These are phyloP conservation scores for Argyresthia goedartella DNA, from an alignment of 2,888 invertebrate genomes.

Conservation along the genomic window DNA sequence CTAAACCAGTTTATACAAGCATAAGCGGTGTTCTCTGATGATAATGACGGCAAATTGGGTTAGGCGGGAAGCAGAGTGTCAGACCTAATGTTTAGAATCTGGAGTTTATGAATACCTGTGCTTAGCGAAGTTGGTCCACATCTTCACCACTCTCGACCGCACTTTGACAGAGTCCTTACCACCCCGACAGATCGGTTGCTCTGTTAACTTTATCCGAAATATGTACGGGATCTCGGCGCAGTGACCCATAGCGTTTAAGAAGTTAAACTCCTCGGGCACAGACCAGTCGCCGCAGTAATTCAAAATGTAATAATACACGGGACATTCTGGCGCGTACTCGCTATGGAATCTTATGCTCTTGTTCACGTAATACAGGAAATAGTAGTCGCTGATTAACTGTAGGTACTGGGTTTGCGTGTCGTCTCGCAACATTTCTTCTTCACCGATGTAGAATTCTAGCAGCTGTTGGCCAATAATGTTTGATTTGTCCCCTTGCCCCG, in stretches of 20 bases:
- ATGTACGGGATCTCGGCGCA: conserved; percentile 49
- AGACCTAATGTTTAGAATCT: too few species aligned
- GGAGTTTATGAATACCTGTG: conserved; percentile 36
- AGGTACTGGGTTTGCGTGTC: conserved; percentile 44
- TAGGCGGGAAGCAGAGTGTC: too few species aligned
- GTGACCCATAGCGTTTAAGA: conserved; percentile 44
- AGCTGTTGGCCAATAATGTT: conserved; percentile 42
- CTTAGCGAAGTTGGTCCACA: conserved; percentile 68
- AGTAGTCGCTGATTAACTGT: conserved; percentile 51
- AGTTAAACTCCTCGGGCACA: conserved; percentile 29
- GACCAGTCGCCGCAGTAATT: conserved; percentile 48
- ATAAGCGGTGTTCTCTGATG: too few species aligned
- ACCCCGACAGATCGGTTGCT: conserved; percentile 30
- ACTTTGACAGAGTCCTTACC: conserved; percentile 43
- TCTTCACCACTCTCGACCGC: conserved; percentile 41
- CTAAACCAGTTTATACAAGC: too few species aligned
- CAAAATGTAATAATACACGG: conserved; percentile 51
- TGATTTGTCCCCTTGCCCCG: conserved; percentile 26
- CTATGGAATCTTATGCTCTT: conserved; percentile 46
- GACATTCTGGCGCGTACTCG: conserved; percentile 34
- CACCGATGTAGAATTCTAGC: conserved; percentile 46
- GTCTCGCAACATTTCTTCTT: conserved; percentile 33
- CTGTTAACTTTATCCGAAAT: conserved; percentile 31
- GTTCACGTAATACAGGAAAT: conserved; percentile 49
- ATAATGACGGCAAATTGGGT: too few species aligned